phyloP scores from a whole-genome alignment of 2,888 invertebrate species.

The Fragum fragum region DNA sequence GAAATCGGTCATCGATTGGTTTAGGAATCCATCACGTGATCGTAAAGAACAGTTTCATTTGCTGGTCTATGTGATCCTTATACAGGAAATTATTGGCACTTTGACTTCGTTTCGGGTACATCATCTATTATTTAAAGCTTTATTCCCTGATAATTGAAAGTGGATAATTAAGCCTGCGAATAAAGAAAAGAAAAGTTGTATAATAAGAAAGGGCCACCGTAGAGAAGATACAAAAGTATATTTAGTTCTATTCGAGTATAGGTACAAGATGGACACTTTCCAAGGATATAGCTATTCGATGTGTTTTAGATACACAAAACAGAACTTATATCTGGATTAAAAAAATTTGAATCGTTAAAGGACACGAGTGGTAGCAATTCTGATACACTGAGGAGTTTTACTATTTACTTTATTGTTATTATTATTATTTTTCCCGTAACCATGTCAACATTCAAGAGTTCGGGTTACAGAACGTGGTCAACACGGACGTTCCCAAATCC shows the following conservation, averaged over 20 bases:
- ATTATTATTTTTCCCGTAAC: not conserved
- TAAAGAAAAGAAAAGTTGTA: too few species aligned
- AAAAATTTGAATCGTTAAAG: not conserved
- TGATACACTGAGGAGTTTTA: not conserved
- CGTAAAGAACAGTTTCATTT: not conserved
- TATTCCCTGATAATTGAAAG: not conserved
- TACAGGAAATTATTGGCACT: not conserved
- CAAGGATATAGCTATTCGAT: not conserved
- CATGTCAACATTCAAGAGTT: slow-evolving; percentile 59
- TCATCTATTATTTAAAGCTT: slow-evolving; percentile 13
- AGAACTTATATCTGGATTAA: not conserved
- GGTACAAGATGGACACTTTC: not conserved
- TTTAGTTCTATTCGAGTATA: too few species aligned
- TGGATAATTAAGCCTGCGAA: not conserved
- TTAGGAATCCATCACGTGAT: not conserved
- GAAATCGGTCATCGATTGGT: slow-evolving; percentile 1
- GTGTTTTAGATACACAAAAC: not conserved
- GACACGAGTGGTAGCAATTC: not conserved
- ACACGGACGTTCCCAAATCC: slow-evolving; percentile 48
- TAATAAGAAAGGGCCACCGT: not conserved
- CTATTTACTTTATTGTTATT: too few species aligned
- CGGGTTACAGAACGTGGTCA: slow-evolving; percentile 64
- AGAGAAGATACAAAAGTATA: too few species aligned
- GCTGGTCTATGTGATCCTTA: not conserved
- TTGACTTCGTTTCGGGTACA: not conserved